Conservation (phyloP, 2,797 vertebrate species). For the Gila robusta region DNA sequence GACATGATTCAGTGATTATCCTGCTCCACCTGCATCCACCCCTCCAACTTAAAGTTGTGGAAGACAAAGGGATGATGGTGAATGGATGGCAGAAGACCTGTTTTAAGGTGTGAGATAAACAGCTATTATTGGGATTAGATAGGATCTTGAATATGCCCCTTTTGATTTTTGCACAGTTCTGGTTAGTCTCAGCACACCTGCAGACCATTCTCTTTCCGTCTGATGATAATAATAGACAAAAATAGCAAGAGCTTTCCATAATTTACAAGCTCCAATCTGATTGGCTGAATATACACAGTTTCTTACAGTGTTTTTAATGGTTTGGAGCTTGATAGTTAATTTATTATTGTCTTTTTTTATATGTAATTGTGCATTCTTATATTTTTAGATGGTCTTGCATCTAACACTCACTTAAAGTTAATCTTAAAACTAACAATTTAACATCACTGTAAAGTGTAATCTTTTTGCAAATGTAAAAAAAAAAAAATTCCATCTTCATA, state of each 20-base stretch:
- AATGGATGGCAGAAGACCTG: background rate
- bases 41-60: background rate
- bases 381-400: background rate
- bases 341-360: too few species aligned
- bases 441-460: background rate
- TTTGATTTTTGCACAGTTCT: background rate
- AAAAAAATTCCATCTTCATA: too few species aligned
- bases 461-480: too few species aligned
- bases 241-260: background rate
- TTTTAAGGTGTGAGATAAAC: background rate
- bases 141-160: background rate
- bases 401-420: background rate
- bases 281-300: background rate
- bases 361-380: background rate
- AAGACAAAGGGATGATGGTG: background rate
- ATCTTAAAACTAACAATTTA: background rate
- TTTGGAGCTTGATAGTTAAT: background rate
- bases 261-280: background rate
- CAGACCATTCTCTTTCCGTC: background rate
- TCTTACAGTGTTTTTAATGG: background rate
- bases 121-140: background rate
- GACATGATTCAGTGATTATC: conserved; percentile 16
- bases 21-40: background rate
- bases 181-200: background rate
- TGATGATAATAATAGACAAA: background rate